Conservation (phyloP, 2,888 invertebrate genomes). For the Oligia fasciuncula region DNA sequence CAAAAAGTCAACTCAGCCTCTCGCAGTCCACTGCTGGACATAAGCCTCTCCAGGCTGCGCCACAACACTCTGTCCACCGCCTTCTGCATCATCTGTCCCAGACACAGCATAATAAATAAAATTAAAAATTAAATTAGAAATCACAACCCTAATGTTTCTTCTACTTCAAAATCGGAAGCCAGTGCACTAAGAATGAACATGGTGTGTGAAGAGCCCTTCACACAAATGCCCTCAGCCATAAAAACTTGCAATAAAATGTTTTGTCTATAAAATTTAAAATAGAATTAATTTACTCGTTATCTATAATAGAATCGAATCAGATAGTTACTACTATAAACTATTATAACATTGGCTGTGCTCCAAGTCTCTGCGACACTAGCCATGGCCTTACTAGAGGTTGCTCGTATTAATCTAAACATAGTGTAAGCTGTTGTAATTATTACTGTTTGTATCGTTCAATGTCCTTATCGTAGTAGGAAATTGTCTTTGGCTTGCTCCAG, state of each 20-base stretch:
- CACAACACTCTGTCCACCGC: too few species aligned
- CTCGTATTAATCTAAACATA: constrained; percentile 82
- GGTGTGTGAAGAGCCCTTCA: background rate
- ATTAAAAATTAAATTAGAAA: too few species aligned
- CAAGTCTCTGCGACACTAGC: constrained; percentile 83
- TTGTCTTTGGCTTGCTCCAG: background rate
- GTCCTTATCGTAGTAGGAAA: constrained; percentile 32
- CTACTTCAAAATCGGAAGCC: background rate
- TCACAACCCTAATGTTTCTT: background rate
- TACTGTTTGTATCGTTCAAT: constrained; percentile 58
- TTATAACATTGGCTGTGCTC: constrained; percentile 79
- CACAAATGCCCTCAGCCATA: background rate
- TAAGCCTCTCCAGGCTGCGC: too few species aligned
- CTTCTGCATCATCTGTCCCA: too few species aligned
- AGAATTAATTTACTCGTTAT: constrained; percentile 59
- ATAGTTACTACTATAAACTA: constrained; percentile 66
- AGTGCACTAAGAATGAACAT: background rate
- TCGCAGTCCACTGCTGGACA: too few species aligned
- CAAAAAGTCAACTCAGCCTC: too few species aligned
- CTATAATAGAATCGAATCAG: constrained; percentile 70
- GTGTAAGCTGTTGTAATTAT: constrained; percentile 67
- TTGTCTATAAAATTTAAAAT: constrained; percentile 49
- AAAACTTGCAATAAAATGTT: constrained; percentile 25
- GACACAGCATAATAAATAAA: too few species aligned
- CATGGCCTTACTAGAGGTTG: constrained; percentile 85